phyloP scores from a whole-genome alignment of 2,797 vertebrate genomes.

The Tinamus major region DNA sequence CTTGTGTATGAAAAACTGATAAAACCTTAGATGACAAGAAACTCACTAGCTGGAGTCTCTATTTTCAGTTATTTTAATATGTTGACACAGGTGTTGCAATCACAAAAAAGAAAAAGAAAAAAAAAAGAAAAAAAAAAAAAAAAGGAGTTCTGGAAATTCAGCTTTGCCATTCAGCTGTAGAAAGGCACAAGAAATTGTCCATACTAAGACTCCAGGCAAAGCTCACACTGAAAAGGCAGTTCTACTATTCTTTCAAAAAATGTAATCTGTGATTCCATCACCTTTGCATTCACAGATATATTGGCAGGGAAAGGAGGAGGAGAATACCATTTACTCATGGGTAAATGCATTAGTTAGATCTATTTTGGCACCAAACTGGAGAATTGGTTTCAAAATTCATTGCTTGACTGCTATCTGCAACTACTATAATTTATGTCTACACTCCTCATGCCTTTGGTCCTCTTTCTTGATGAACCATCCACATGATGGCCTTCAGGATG shows the following conservation, averaged over 20 bases:
- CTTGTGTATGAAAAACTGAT: neutral
- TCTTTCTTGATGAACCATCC: neutral
- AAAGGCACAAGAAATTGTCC: neutral
- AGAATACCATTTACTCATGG: neutral
- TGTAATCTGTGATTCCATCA: neutral
- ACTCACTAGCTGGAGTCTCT: neutral
- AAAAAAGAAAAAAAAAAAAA: neutral
- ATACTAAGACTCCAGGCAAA: neutral
- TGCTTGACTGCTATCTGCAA: neutral
- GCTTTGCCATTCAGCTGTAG: neutral
- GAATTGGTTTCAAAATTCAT: neutral
- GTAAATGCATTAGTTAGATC: neutral
- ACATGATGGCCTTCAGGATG: neutral
- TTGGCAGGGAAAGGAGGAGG: conserved; percentile 1
- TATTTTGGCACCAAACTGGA: neutral
- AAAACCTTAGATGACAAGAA: neutral
- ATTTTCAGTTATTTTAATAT: neutral
- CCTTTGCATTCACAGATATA: conserved; percentile 6
- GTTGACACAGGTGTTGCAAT: neutral
- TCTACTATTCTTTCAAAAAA: neutral
- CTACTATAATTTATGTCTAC: neutral
- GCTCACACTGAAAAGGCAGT: neutral
- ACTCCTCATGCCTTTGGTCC: neutral
- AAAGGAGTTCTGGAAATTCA: neutral
- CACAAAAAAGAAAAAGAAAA: neutral